Conservation (phyloP, 2,888 invertebrate genomes). For the Idaea straminata region DNA sequence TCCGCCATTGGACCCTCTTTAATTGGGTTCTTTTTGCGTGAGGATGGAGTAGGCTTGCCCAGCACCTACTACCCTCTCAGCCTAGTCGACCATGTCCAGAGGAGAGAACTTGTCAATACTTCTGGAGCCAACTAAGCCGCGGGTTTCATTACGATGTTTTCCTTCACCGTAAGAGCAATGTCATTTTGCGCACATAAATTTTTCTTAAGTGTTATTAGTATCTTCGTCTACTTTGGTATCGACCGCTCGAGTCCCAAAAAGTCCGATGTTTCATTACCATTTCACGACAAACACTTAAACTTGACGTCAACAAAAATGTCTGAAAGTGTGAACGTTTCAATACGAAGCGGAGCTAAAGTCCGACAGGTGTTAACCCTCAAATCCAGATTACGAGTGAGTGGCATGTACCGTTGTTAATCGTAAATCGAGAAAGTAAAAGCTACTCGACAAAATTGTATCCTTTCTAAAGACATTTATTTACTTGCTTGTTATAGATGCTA, state of each 20-base stretch:
- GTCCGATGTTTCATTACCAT: background rate
- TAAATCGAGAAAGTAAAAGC: conserved; percentile 48
- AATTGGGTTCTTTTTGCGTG: too few relatives aligned
- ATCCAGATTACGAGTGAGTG: conserved; percentile 35
- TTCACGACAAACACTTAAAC: background rate
- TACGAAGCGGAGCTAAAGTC: conserved; percentile 27
- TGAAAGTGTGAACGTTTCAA: conserved; percentile 23
- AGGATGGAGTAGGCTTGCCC: too few relatives aligned
- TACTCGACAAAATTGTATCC: conserved; percentile 54
- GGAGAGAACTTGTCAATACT: too few relatives aligned
- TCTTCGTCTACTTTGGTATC: background rate
- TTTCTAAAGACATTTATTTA: background rate
- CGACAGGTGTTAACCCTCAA: conserved; percentile 53
- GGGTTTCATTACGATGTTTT: too few relatives aligned
- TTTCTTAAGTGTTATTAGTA: too few relatives aligned
- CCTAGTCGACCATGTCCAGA: too few relatives aligned
- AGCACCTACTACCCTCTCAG: too few relatives aligned
- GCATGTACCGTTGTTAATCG: conserved; percentile 22
- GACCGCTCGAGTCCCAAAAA: background rate
- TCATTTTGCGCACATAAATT: too few relatives aligned
- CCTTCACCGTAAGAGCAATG: too few relatives aligned
- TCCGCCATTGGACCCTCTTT: too few relatives aligned
- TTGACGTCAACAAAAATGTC: conserved; percentile 9
- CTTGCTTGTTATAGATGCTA: too few relatives aligned
- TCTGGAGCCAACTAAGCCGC: too few relatives aligned